A percentile compares a stretch with the other conserved stretches of the same genome.
Evolutionary conservation across 2,888 invertebrate genomes (phyloP).

Genomic region (Cacoxenus indagator): DNA sequence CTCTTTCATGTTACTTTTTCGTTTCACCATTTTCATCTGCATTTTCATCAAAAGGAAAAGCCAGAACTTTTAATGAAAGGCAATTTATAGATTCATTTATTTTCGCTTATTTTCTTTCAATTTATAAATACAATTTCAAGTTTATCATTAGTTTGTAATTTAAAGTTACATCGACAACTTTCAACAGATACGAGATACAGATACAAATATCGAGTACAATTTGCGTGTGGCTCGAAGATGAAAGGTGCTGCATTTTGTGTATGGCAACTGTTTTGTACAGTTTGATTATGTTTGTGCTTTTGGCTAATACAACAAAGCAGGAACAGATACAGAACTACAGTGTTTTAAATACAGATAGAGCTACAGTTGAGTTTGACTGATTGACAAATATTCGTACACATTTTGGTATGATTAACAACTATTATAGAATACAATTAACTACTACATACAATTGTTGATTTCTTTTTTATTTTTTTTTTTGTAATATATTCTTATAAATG

Average conservation of each 20-base stretch:
- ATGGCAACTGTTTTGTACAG: background rate
- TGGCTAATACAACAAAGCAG: background rate
- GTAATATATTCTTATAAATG: no score
- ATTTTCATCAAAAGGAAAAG: background rate
- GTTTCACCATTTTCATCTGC: no score
- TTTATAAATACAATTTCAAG: background rate
- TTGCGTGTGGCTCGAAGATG: no score
- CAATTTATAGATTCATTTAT: background rate
- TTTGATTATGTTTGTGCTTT: background rate
- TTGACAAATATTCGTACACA: background rate
- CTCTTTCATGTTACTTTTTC: no score
- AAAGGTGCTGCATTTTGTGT: background rate
- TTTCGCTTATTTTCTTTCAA: background rate
- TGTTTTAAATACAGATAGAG: no score
- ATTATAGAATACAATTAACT: background rate
- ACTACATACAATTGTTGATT: background rate
- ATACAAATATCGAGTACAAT: no score
- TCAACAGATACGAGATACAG: background rate
- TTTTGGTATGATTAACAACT: background rate
- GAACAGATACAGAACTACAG: background rate
- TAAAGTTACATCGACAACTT: background rate
- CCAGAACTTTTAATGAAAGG: background rate
- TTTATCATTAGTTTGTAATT: background rate
- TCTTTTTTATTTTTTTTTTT: background rate
- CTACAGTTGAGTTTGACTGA: no score